Conservation (phyloP, 2,113 vertebrate species). For the Calidris pygmaea region DNA sequence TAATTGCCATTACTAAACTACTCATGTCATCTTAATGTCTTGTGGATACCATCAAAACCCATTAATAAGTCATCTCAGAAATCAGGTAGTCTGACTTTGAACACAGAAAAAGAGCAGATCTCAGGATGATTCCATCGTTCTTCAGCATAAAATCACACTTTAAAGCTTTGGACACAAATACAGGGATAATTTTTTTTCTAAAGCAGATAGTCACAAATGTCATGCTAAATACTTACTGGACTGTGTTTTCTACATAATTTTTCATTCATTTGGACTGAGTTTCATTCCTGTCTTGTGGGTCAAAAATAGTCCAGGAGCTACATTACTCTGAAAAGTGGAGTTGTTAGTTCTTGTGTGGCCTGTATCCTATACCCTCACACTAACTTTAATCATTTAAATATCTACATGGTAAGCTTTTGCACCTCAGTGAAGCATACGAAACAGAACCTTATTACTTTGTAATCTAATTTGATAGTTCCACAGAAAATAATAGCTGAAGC, state of each 20-base stretch:
- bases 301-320: not conserved
- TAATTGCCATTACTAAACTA: not conserved
- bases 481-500: not conserved
- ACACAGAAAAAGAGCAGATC: not conserved
- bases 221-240: not conserved
- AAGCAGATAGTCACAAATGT: not conserved
- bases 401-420: not conserved
- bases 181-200: not conserved
- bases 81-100: not conserved
- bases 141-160: not conserved
- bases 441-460: not conserved
- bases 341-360: not conserved
- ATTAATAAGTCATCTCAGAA: not conserved
- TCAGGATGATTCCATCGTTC: not conserved
- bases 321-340: not conserved
- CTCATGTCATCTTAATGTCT: not conserved
- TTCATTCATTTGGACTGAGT: not conserved
- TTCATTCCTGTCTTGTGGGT: not conserved
- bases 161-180: not conserved
- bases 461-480: not conserved
- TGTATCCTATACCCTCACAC: not conserved
- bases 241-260: not conserved
- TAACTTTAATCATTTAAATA: not conserved
- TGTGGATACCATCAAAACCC: not conserved
- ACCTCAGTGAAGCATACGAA: not conserved